These are phyloP conservation scores for Bergia puertoricense DNA, from an alignment of 92 coral and sea anemone genomes.

Conservation along the genomic window DNA sequence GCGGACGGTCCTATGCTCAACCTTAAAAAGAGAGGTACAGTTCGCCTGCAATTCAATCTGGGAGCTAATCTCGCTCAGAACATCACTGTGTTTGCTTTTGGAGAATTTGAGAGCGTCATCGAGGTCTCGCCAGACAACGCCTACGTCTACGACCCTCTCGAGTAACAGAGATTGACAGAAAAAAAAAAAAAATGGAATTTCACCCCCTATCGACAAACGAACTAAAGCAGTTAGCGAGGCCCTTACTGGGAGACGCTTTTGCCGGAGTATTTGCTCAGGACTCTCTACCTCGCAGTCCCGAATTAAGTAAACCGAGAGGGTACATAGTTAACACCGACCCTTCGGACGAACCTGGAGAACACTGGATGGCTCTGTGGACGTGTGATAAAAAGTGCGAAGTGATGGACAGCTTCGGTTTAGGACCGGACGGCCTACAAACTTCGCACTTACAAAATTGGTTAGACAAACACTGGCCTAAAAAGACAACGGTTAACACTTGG, in stretches of 20 bases:
- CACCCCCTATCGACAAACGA: conserved; percentile 1
- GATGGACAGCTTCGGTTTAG: conserved; percentile 19
- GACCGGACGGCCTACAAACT: conserved; percentile 3
- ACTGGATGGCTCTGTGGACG: conserved; percentile 13
- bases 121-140: background rate
- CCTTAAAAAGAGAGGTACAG: conserved; percentile 7
- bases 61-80: background rate
- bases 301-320: conserved; percentile 9
- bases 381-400: background rate
- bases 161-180: background rate
- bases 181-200: conserved; percentile 22
- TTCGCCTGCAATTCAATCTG: conserved; percentile 8
- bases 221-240: background rate
- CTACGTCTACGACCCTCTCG: conserved; percentile 4
- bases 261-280: conserved; percentile 5
- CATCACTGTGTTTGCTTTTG: conserved; percentile 4
- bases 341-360: background rate
- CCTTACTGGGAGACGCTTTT: background rate
- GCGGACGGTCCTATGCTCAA: conserved; percentile 1
- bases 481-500: conserved; percentile 7
- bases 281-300: background rate
- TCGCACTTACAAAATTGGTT: background rate
- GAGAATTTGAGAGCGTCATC: conserved; percentile 2
- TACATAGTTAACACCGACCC: conserved; percentile 20
- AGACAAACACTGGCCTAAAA: conserved; percentile 7